Evolutionary conservation across 2,888 invertebrate species (phyloP).

Genomic region (Nysson spinosus): DNA sequence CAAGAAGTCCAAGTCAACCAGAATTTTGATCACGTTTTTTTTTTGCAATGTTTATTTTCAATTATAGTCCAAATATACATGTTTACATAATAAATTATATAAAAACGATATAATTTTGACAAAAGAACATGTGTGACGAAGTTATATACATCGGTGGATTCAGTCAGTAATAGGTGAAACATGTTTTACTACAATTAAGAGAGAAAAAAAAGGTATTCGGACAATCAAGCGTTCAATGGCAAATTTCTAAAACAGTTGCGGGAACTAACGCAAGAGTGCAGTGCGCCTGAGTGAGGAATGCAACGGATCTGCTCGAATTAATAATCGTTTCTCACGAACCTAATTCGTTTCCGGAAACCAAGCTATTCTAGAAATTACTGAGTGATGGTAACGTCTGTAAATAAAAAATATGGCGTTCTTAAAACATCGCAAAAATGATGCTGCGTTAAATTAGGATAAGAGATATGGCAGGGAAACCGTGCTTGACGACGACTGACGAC

Average conservation of each 20-base stretch:
- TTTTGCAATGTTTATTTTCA: slow-evolving; percentile 76
- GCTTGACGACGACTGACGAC: neutral
- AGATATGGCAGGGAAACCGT: no score
- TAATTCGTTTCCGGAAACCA: no score
- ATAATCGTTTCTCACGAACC: no score
- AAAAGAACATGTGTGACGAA: slow-evolving; percentile 71
- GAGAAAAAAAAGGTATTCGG: slow-evolving; percentile 57
- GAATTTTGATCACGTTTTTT: slow-evolving; percentile 68
- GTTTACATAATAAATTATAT: slow-evolving; percentile 77
- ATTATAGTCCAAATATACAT: slow-evolving; percentile 76
- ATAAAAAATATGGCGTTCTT: no score
- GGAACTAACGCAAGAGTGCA: slow-evolving; percentile 74
- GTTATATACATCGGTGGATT: slow-evolving; percentile 75
- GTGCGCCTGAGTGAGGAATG: slow-evolving; percentile 44
- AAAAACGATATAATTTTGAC: slow-evolving; percentile 76
- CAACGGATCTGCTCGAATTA: no score
- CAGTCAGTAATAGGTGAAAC: slow-evolving; percentile 65
- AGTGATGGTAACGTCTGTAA: no score
- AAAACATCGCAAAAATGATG: no score
- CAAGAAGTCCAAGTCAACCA: slow-evolving; percentile 69
- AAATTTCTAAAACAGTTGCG: slow-evolving; percentile 76
- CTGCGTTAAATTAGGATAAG: no score
- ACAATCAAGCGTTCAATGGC: slow-evolving; percentile 64
- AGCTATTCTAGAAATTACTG: no score
- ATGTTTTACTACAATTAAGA: slow-evolving; percentile 56